Base-by-base conservation (phyloP, 2,113 vertebrate genomes). In the Phocoena phocoena region DNA sequence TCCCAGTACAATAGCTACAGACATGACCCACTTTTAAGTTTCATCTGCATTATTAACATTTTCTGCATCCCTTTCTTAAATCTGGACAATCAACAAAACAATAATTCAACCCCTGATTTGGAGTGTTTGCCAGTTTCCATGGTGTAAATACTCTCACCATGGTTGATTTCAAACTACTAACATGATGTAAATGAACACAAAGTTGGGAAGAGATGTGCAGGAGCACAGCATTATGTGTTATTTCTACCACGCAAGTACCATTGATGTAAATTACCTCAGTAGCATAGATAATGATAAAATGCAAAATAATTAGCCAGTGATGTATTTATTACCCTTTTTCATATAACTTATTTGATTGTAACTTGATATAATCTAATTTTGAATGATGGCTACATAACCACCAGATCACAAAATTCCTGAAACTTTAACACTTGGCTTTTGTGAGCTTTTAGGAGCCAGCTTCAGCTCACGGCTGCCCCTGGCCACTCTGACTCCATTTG, bases 21-120 rank as follows among this genome's bases (percentile, higher is more conserved):
- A 87, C 23, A 88, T 55, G 65, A 93, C 74, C 55, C 25, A 38
- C 20, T 95, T 95, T 93, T 36, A 81, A 44, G 73, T 80, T 90
- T 55, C 81, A 90, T 90, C 58, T 90, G 65, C 85, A 74, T 68
- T 67, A 65, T 70, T 58, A 93, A 44, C 60, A 77, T 70, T 77
- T 86, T 90, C 67, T 95, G 63, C 80, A 80, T 67, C 85, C 47
- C 47, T 79, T 60, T 71, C 44, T 88, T 65, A 88, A 41, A 28
- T 70, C 85, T 79, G 47, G 38, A 74, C 20, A 93, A 63, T 53
- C 21, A 68, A 36, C n/a, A 87, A 90, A 90, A 86, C 20, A 44
- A 33, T 81, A 74, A 70, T 26, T 58, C 71, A 87, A n/a, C 9
- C 67, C 26, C 36, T n/a, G 8, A 76, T 53, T 62, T 50, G 50